Conservation (phyloP, 2,113 vertebrate genomes). For the Verasper variegatus region DNA sequence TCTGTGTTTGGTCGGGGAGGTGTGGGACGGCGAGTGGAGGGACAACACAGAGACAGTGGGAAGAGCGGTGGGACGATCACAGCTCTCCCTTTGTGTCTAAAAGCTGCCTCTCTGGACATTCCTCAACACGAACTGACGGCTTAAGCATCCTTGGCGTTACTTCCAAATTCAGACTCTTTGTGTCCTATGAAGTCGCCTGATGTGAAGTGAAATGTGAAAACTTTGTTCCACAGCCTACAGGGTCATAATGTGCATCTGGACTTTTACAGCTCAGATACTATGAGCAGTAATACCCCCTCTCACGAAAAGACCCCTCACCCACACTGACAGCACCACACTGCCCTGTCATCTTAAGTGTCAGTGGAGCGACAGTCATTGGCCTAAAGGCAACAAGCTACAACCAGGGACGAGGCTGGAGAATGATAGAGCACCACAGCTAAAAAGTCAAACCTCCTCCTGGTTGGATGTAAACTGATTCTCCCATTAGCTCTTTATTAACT, state of each 20-base stretch:
- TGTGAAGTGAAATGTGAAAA: not conserved
- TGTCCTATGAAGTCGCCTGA: not conserved
- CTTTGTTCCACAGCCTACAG: not conserved
- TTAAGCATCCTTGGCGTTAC: conserved; percentile 18
- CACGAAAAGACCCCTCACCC: not conserved
- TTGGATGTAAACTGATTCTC: not conserved
- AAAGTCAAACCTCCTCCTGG: not conserved
- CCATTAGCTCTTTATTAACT: not conserved
- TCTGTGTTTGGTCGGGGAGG: conserved; percentile 62
- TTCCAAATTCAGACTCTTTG: not conserved
- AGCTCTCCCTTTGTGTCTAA: conserved; percentile 69
- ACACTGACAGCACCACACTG: conserved; percentile 18
- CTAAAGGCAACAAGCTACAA: conserved; percentile 6
- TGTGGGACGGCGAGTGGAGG: conserved; percentile 68
- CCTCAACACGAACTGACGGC: conserved; percentile 28
- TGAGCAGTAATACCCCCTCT: too few relatives aligned
- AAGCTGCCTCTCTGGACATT: conserved; percentile 52
- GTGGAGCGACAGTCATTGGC: not conserved
- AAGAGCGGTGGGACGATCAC: conserved; percentile 75
- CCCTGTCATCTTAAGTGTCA: conserved; percentile 32
- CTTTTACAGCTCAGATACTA: conserved; percentile 3
- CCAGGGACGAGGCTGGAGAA: not conserved
- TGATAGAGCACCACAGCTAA: not conserved
- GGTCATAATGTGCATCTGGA: not conserved
- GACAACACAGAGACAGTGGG: conserved; percentile 70